Evolutionary conservation across 1,140 invertebrate species (phyloP).

Genomic region (Penaeus indicus): DNA sequence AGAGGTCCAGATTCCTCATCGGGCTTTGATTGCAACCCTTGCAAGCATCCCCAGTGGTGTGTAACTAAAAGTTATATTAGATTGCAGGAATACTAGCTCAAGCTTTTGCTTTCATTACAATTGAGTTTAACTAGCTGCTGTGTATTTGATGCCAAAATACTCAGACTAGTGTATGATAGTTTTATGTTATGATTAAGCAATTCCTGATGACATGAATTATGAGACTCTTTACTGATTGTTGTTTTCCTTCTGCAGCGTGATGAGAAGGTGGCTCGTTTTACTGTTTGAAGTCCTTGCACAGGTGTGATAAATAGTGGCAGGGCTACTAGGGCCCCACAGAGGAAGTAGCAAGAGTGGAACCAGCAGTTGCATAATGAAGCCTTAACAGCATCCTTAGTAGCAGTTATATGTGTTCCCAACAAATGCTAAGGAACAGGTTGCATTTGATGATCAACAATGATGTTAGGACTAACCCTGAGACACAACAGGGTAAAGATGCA

Average conservation of each 20-base stretch:
- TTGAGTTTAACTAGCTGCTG: too few species aligned
- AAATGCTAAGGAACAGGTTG: constrained; percentile 48
- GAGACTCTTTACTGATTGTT: too few species aligned
- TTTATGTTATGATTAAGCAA: too few species aligned
- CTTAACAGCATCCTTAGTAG: constrained; percentile 32
- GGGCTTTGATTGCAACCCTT: constrained; percentile 77
- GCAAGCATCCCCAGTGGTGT: constrained; percentile 72
- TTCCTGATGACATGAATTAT: too few species aligned
- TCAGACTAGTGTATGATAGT: too few species aligned
- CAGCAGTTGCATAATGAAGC: constrained; percentile 66
- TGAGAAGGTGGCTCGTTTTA: constrained; percentile 44
- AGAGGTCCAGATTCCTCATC: constrained; percentile 78
- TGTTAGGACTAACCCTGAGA: constrained; percentile 41
- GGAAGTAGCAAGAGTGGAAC: constrained; percentile 47
- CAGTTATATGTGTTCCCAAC: constrained; percentile 43
- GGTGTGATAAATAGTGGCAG: constrained; percentile 26
- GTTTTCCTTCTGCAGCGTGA: constrained; percentile 31
- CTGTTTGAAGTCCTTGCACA: constrained; percentile 33
- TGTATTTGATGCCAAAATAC: too few species aligned
- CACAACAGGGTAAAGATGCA: constrained; percentile 3
- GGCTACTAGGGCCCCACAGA: neutral
- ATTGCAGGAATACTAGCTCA: too few species aligned
- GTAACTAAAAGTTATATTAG: neutral
- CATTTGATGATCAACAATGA: constrained; percentile 55
- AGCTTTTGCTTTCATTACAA: too few species aligned